Evolutionary conservation across 2,797 vertebrate genomes (phyloP).

Genomic region (Cirrhinus molitorella): DNA sequence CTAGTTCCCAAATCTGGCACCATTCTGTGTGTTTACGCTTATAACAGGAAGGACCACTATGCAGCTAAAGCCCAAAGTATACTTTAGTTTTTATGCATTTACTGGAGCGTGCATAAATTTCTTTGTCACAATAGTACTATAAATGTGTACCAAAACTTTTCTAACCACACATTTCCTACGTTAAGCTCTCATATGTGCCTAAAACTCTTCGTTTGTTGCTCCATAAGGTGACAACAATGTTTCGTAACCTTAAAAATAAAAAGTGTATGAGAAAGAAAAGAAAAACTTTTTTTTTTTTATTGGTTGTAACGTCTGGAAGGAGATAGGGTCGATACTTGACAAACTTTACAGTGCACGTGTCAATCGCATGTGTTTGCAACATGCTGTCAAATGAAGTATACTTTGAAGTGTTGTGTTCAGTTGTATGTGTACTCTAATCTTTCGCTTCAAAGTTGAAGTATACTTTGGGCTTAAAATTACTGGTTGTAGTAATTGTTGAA

Average conservation of each 20-base stretch:
- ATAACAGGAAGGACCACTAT: no score
- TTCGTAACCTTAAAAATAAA: rapidly evolving
- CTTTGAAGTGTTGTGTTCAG: neutral
- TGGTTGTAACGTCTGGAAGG: no score
- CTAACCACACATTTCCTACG: no score
- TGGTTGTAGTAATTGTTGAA: neutral
- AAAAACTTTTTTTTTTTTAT: no score
- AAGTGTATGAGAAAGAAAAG: neutral
- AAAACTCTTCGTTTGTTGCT: neutral
- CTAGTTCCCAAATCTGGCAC: neutral
- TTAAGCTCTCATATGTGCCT: neutral
- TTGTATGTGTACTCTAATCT: neutral
- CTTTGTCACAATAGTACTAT: neutral
- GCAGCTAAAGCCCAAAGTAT: neutral
- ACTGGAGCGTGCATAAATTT: neutral
- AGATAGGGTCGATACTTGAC: no score
- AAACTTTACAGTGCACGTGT: no score
- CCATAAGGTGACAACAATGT: neutral
- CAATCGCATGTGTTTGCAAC: no score
- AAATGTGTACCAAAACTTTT: rapidly evolving
- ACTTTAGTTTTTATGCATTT: neutral
- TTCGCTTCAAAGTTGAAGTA: neutral
- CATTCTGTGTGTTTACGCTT: neutral
- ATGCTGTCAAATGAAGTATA: neutral
- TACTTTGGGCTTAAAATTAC: neutral